These are phyloP conservation scores for Tetrax tetrax DNA, from an alignment of 2,113 vertebrate genomes.

Conservation along the genomic window DNA sequence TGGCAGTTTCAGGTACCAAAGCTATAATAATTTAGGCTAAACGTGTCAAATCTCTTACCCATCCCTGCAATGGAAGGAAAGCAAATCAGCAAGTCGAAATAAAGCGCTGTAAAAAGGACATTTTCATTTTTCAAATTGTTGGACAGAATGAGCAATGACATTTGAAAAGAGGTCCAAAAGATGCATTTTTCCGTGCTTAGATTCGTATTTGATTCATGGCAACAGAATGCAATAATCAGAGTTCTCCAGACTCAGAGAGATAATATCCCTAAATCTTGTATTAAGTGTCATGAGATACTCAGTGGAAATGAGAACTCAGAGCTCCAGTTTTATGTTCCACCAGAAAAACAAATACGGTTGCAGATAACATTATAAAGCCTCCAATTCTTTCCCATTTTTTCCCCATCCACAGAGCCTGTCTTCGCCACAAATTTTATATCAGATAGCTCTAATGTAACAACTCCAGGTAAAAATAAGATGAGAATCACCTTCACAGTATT, in stretches of 20 bases:
- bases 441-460: neutral
- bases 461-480: neutral
- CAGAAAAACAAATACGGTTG: constrained; percentile 39
- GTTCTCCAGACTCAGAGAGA: constrained; percentile 47
- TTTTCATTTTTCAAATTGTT: constrained; percentile 35
- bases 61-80: neutral
- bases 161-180: constrained; percentile 38
- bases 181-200: constrained; percentile 57
- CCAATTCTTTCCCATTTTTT: neutral
- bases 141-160: constrained; percentile 36
- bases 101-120: neutral
- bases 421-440: neutral
- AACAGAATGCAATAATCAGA: constrained; percentile 43
- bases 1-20: neutral
- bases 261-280: constrained; percentile 63
- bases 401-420: neutral
- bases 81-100: constrained; percentile 12
- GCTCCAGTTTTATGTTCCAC: neutral
- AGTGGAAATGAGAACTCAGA: constrained; percentile 39
- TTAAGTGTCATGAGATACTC: constrained; percentile 52
- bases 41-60: neutral
- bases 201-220: constrained; percentile 44
- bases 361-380: constrained; percentile 32
- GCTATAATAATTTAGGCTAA: neutral
- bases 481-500: constrained; percentile 24